Evolutionary conservation across 64 coral and sea anemone genomes (phyloP).

Genomic region (Actinia tenebrosa): DNA sequence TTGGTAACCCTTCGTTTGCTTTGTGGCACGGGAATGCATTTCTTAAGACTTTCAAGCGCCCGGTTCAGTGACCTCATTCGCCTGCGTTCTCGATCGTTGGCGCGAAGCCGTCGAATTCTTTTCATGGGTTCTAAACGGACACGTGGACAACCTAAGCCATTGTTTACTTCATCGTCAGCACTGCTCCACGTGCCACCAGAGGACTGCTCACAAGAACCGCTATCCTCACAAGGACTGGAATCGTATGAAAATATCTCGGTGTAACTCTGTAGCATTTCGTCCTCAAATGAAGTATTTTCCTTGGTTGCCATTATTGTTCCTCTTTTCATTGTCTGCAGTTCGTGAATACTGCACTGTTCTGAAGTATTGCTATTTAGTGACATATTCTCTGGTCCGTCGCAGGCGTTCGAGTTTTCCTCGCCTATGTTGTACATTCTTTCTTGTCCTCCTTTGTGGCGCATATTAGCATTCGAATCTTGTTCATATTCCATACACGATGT

Average conservation of each 20-base stretch:
- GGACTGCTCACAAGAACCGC: conserved; percentile 31
- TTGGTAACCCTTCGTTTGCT: conserved; percentile 93
- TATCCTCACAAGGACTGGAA: neutral
- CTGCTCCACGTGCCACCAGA: conserved; percentile 19
- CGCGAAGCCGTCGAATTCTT: conserved; percentile 90
- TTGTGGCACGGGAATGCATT: conserved; percentile 89
- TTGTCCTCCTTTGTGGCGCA: neutral
- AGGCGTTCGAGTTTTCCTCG: neutral
- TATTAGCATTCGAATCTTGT: conserved; percentile 15
- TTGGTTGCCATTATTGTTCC: conserved; percentile 11
- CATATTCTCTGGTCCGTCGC: neutral
- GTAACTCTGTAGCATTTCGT: conserved; percentile 5
- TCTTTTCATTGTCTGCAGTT: conserved; percentile 7
- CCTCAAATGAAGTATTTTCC: conserved; percentile 2
- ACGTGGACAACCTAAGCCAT: conserved; percentile 22
- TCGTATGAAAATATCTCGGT: conserved; percentile 9
- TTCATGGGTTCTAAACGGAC: conserved; percentile 81
- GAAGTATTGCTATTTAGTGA: neutral
- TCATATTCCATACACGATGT: conserved; percentile 25
- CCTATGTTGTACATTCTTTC: neutral
- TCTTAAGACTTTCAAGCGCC: conserved; percentile 90
- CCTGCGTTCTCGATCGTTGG: conserved; percentile 90
- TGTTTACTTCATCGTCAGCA: conserved; percentile 30
- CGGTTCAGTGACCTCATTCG: conserved; percentile 90
- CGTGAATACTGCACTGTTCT: conserved; percentile 13